Base-by-base conservation (phyloP, 2,113 vertebrate species). In the Nothoprocta perdicaria region DNA sequence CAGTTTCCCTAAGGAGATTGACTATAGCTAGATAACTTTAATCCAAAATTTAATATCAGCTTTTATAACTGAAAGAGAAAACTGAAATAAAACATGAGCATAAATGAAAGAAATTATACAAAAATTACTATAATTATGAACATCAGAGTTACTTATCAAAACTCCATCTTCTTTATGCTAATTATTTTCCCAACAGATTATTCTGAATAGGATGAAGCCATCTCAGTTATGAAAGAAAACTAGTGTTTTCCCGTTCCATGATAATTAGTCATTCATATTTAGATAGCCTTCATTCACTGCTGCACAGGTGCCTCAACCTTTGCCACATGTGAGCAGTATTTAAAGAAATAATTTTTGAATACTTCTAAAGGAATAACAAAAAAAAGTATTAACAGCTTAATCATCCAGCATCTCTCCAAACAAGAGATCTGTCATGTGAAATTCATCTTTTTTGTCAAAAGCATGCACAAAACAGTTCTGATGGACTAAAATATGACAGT, bases 261-360 rank as follows among this genome's bases (percentile, higher is more conserved):
- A 89, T 96, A 96, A 97, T 94, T 96, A 96, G 88, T 65, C 86
- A 96, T 97, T 97, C 94, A 96, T 94, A 96, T 94, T 91, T 85
- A 96, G 89, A 97, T 96, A 82, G n/a, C 45, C 67, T 94, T 86
- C 95, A 86, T 96, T 96, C 96, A 96, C 78, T 95, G 79, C 78
- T 92, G 72, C 95, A 95, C 96, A 96, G 96, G 96, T 97, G 96
- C 46, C 86, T 93, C 94, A 95, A 96, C 94, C 96, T 96, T 97
- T 96, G 92, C 94, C 92, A 96, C 80, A 93, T 2, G 52, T 29
- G 74, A 84, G 87, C 92, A 86, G 94, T 89, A 93, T 93, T 94
- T 95, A 92, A 94, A 96, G 91, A 95, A 96, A 84, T 93, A 84
- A 26, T 89, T 76, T 92, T 89, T 96, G 91, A 92, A 87, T 82